phyloP scores from a whole-genome alignment of 2,113 vertebrate species.

The Syrrhaptes paradoxus region DNA sequence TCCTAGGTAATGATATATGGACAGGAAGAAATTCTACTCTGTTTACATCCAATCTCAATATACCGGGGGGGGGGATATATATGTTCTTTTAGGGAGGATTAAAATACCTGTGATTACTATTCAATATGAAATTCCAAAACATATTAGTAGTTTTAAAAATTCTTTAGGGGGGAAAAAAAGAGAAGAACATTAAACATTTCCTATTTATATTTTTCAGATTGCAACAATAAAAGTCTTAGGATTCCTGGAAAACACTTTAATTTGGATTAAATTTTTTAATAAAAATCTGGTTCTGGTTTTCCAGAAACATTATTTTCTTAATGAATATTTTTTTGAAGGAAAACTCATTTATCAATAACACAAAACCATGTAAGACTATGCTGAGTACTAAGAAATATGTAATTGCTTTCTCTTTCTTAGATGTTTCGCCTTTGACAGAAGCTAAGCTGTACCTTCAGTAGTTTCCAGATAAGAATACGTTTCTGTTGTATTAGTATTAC shows the following conservation, averaged over 20 bases:
- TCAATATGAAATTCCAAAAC: background rate
- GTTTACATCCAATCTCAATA: background rate
- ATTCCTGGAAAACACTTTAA: background rate
- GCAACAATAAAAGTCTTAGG: background rate
- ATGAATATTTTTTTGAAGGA: background rate
- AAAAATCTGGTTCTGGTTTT: background rate
- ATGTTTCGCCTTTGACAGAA: background rate
- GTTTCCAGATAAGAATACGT: background rate
- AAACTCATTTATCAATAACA: background rate
- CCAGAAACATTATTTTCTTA: background rate
- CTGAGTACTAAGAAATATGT: background rate
- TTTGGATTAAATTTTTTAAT: background rate
- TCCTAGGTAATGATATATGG: background rate
- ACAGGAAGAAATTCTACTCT: background rate
- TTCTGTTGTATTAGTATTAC: background rate
- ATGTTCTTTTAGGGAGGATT: background rate
- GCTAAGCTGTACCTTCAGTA: background rate
- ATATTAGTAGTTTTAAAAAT: background rate
- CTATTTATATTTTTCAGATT: background rate
- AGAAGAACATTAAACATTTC: background rate
- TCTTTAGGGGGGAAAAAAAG: rapidly evolving
- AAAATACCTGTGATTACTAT: background rate
- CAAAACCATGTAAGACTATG: background rate
- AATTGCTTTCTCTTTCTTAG: background rate
- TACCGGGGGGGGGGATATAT: rapidly evolving